These are phyloP conservation scores for Temnopleurus reevesii DNA, from an alignment of 53 echinoderm and acorn worm genomes.

Conservation along the genomic window DNA sequence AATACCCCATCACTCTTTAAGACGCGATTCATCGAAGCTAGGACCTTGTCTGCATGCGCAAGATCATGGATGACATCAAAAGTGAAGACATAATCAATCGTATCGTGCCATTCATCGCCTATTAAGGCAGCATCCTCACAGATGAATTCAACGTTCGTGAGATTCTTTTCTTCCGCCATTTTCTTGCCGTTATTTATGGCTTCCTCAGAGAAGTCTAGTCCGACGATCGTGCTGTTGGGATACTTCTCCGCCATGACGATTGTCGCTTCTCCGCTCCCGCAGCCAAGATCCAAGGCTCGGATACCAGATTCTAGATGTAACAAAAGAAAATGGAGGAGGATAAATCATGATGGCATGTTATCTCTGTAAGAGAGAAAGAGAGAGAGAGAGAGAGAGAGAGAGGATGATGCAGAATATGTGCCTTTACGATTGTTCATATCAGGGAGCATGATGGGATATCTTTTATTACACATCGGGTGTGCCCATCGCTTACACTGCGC, in stretches of 20 bases:
- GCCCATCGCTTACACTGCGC: too few species aligned
- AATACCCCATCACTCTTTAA: slow-evolving; percentile 64
- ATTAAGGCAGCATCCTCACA: slow-evolving; percentile 63
- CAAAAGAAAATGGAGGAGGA: neutral
- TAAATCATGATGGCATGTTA: neutral
- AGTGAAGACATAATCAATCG: slow-evolving; percentile 68
- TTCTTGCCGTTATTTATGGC: slow-evolving; percentile 41
- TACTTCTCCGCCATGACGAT: slow-evolving; percentile 62
- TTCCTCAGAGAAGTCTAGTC: slow-evolving; percentile 68
- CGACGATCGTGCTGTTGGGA: slow-evolving; percentile 68
- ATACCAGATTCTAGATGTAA: slow-evolving; percentile 65
- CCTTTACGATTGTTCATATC: too few species aligned
- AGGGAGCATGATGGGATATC: too few species aligned
- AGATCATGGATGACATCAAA: slow-evolving; percentile 74
- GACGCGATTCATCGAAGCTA: slow-evolving; percentile 62
- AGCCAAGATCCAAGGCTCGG: slow-evolving; percentile 72
- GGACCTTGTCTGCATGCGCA: slow-evolving; percentile 60
- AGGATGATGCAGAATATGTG: too few species aligned
- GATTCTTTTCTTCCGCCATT: slow-evolving; percentile 49
- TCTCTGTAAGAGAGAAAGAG: too few species aligned
- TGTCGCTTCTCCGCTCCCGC: slow-evolving; percentile 64
- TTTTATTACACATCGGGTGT: too few species aligned
- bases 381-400: too few species aligned
- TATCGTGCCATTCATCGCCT: slow-evolving; percentile 63
- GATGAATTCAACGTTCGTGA: slow-evolving; percentile 64